Evolutionary conservation across 2,113 vertebrate genomes (phyloP), one percentile per base, ranked within the genome.

Genomic region (Aythya baeri): DNA sequence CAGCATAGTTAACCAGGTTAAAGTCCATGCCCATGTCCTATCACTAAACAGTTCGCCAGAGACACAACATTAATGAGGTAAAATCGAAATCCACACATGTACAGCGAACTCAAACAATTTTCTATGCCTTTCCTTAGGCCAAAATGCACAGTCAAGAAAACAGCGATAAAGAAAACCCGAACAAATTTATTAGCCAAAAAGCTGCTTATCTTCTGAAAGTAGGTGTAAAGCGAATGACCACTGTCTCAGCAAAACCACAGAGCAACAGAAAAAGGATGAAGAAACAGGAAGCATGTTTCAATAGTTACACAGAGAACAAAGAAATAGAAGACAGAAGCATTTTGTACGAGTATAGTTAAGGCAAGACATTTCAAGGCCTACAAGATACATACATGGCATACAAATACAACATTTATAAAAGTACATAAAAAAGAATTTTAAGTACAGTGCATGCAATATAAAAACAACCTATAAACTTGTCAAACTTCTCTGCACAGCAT

Each of bases 381-480:
- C 11, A 80, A 83, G 57, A 36, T 31, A 43, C 0, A 0, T 7
- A 52, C 8, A 38, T 2, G 25, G 29, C 34, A 74, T 17, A 76
- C 8, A 38, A 90, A 95, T 13, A 80, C 38, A 77, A 55, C 12
- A 75, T 20, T 34, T 1, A 1, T 23, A 81, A 27, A 93, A 89
- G 23, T 18, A 77, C 75, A 25, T 4, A 66, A 15, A 66, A 73
- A 65, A 38, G 7, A 76, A 29, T 50, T 21, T 2, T 23, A 74
- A 62, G 12, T 77, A 89, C 11, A 79, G 76, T 16, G 4, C 7
- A 61, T 4, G 5, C 0, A 0, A 44, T 4, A 75, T 3, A 5
- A 83, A 71, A 74, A 58, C 44, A 63, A 12, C 17, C 50, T 20
- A n/a, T 18, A 13, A 44, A 71, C 12, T 32, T 49, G 12, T 38